Evolutionary conservation across 2,888 invertebrate genomes (phyloP), one percentile per base, ranked within the genome.

Genomic region (Lasius platythorax): DNA sequence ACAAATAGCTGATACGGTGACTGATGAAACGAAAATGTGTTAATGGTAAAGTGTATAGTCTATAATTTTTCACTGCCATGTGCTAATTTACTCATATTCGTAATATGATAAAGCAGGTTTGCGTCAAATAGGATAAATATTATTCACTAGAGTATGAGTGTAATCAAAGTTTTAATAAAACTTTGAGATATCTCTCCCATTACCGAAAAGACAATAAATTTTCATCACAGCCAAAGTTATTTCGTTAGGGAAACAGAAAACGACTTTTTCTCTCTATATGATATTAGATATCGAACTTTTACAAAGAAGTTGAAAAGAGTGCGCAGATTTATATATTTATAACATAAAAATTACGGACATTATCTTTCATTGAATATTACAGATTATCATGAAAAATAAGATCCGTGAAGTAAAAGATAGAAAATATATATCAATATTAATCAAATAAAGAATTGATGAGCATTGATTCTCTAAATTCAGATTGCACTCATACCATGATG

Each of bases 21-120:
- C 68, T 83, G 72, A 85, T 1, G 11, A 79, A 74, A 61, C 18
- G 30, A 33, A 73, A 43, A 84, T 46, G 37, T 50, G 53, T 81
- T 79, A 66, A 81, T 30, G 53, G 74, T 68, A 74, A 67, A 83
- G 72, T 78, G 68, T 28, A 72, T 84, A 85, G 74, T 37, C 37
- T 84, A 87, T 91, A 87, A 89, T 88, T 91, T 91, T 82, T 82
- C 91, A 91, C 91, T 91, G 92, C 90, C 92, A 85, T 73, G 56
- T 46, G 76, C 83, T 83, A 58, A 86, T 86, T 90, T 85, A 53
- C 84, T 79, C 73, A 56, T 46, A 43, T 33, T 70, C 50, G n/a
- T 61, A 74, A 82, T 64, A 43, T 5, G 40, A 43, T 40, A 43
- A 70, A 40, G 6, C 64, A 68, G 43, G 1, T 64, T 56, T 72